Base-by-base conservation (phyloP, 2,113 vertebrate genomes). In the Gyps fulvus region DNA sequence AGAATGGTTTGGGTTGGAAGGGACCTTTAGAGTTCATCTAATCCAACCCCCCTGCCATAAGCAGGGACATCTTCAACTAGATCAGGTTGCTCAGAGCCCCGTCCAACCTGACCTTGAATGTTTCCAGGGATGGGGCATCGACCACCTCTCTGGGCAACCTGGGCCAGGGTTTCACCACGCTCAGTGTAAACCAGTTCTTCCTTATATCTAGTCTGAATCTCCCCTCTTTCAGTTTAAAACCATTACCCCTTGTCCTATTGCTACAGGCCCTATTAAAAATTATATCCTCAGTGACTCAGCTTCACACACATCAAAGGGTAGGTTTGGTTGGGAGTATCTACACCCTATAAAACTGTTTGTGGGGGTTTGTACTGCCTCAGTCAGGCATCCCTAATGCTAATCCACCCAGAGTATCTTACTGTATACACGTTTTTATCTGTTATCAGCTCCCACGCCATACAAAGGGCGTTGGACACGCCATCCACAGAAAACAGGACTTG, bases 1-100 rank as follows among this genome's bases (percentile, higher is more conserved):
- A 55, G 52, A 31, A 55, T 5, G 4, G 18, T 29, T 71, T 54
- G 47, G 20, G 23, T 85, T 34, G 27, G 43, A 76, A 88, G 8
- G 4, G 13, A 73, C 16, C 18, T 45, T 55, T 27, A 7, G 62
- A 62, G 42, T 5, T 3, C 18, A 49, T 11, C 17, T 21, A 19
- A 16, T 22, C 40, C 20, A 36, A n/a, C 3, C 1, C 4, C 14
- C 6, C 45, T 55, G 29, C 40, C 4, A 7, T 3, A 0, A 2
- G 13, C 27, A 82, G 42, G 58, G 36, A 58, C 34, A 20, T 19
- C 9, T 66, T 29, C 21, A 9, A 27, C 31, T 2, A 5, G 10
- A 61, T 0, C 50, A 76, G 32, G 4, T 16, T 42, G 29, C 36
- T 71, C 45, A 74, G 11, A 57, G 49, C 4, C 23, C 21, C 29